Evolutionary conservation across 2,113 vertebrate species (phyloP).

Genomic region (Cyanoramphus novaezelandiae): DNA sequence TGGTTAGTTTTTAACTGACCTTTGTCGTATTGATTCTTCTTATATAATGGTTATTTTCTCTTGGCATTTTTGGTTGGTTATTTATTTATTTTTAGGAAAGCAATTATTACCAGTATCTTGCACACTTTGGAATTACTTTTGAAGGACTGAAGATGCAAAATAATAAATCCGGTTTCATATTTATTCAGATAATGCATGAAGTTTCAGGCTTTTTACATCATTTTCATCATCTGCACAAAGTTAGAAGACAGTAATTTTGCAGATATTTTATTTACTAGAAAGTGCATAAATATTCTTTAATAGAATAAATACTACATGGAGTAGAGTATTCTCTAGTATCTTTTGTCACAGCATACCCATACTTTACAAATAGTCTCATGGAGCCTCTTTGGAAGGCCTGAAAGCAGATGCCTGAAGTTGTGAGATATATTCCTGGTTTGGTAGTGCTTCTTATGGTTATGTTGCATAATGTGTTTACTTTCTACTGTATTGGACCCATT

Average conservation of each 20-base stretch:
- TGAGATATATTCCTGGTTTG: background rate
- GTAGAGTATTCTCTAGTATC: background rate
- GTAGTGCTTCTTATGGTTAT: background rate
- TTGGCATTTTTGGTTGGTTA: background rate
- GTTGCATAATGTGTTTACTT: background rate
- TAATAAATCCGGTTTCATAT: background rate
- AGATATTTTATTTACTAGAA: background rate
- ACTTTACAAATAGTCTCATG: background rate
- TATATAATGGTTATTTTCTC: background rate
- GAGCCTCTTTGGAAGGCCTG: background rate
- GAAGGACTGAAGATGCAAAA: background rate
- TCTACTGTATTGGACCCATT: background rate
- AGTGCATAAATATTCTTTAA: background rate
- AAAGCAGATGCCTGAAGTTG: background rate
- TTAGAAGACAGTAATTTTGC: background rate
- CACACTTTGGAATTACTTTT: background rate
- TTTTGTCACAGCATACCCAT: background rate
- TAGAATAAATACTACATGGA: background rate
- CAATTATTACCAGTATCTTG: background rate
- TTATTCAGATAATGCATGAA: background rate
- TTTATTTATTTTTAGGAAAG: too few relatives aligned
- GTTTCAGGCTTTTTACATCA: background rate
- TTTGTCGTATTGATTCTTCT: background rate
- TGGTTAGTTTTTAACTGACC: background rate
- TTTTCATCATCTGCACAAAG: background rate